phyloP scores from a whole-genome alignment of 1,140 invertebrate genomes.

The Bradysia coprophila region DNA sequence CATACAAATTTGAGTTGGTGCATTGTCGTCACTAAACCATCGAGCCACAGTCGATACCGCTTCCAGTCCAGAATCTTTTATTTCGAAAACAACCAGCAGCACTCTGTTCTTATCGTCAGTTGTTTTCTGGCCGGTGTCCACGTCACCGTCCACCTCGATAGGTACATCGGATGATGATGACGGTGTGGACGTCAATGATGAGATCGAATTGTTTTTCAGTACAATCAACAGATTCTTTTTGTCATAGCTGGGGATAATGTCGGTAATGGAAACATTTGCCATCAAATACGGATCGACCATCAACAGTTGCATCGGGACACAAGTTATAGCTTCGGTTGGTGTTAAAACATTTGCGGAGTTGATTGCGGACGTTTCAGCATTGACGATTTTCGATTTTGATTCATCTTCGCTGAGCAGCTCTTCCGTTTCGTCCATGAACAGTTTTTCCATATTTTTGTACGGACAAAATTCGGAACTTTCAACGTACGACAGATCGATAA shows the following conservation, averaged over 20 bases:
- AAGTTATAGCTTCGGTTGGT: not conserved
- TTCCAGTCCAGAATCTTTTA: slow-evolving; percentile 32
- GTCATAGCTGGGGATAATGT: slow-evolving; percentile 40
- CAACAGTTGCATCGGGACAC: not conserved
- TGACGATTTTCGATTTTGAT: not conserved
- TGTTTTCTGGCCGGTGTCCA: too few relatives aligned
- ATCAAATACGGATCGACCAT: not conserved
- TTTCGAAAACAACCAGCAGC: slow-evolving; percentile 31
- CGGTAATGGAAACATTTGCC: slow-evolving; percentile 27
- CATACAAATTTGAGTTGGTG: slow-evolving; percentile 44
- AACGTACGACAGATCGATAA: too few relatives aligned
- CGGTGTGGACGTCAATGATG: too few relatives aligned
- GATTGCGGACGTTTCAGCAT: too few relatives aligned
- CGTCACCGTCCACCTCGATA: not conserved
- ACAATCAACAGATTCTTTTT: too few relatives aligned
- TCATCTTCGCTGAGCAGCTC: not conserved
- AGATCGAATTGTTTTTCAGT: too few relatives aligned
- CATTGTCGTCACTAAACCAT: slow-evolving; percentile 38
- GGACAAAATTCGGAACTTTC: too few relatives aligned
- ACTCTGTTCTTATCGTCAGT: not conserved
- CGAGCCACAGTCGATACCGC: slow-evolving; percentile 39
- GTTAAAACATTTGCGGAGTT: too few relatives aligned
- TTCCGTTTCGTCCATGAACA: not conserved
- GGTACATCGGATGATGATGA: not conserved
- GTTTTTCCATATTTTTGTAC: too few relatives aligned